Percentiles rank a stretch among this genome's conserved stretches.
Conservation (phyloP, 1,140 invertebrate species). For the Oryctes rhinoceros region DNA sequence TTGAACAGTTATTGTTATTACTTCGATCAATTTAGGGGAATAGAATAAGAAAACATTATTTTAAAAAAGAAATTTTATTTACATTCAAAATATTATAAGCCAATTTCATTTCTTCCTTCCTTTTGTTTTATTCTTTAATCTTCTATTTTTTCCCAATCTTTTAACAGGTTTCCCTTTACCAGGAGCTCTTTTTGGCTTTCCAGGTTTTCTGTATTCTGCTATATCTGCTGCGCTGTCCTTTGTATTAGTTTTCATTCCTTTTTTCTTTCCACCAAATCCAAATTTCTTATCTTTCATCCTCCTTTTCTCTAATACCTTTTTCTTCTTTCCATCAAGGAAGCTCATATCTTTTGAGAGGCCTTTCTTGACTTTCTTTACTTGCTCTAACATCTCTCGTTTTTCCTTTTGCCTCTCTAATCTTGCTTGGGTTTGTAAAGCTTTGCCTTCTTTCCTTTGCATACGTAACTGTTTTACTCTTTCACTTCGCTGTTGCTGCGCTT, state of each 20-base stretch:
- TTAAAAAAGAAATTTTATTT: neutral
- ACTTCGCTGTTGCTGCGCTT: constrained; percentile 81
- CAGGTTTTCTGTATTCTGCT: constrained; percentile 63
- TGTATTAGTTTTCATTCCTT: constrained; percentile 88
- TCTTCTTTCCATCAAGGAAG: constrained; percentile 75
- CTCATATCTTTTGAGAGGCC: constrained; percentile 81
- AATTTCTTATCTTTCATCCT: constrained; percentile 86
- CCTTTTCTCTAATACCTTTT: constrained; percentile 67
- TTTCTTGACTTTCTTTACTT: constrained; percentile 86
- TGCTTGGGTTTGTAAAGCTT: constrained; percentile 84
- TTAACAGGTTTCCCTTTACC: constrained; percentile 47
- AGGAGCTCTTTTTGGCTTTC: constrained; percentile 43
- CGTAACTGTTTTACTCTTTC: constrained; percentile 91
- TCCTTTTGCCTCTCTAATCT: constrained; percentile 79
- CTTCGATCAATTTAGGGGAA: too few species aligned
- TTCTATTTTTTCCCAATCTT: constrained; percentile 54
- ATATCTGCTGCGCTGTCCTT: constrained; percentile 77
- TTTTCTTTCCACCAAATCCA: constrained; percentile 96
- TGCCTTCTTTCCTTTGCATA: constrained; percentile 91
- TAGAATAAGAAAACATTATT: too few species aligned
- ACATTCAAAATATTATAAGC: neutral
- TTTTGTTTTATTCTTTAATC: constrained; percentile 52
- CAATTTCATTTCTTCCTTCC: constrained; percentile 44
- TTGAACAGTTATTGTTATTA: too few species aligned
- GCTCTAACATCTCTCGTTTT: constrained; percentile 82